Evolutionary conservation across 1,140 invertebrate species (phyloP).

Genomic region (Psix sp.): DNA sequence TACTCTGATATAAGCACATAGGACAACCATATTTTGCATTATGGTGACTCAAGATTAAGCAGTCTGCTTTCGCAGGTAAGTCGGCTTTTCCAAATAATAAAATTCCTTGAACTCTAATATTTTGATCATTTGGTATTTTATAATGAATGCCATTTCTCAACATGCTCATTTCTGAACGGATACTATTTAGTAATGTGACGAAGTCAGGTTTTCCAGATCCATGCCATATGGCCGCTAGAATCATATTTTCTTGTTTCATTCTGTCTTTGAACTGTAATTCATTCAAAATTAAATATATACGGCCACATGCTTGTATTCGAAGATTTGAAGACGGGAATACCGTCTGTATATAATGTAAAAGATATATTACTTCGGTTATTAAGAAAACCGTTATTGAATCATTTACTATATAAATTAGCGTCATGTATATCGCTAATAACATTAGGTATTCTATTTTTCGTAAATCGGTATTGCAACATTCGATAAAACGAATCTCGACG

Average conservation of each 20-base stretch:
- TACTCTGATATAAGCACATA: too few relatives aligned
- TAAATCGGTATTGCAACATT: not conserved
- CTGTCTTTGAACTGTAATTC: not conserved
- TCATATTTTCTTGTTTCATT: not conserved
- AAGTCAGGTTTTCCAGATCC: constrained; percentile 1
- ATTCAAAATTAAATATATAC: constrained; percentile 2
- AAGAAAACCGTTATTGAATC: not conserved
- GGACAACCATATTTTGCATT: too few relatives aligned
- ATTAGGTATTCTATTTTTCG: not conserved
- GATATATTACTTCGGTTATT: constrained; percentile 1
- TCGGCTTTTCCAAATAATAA: too few relatives aligned
- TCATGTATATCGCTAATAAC: not conserved
- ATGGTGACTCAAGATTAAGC: too few relatives aligned
- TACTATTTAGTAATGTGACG: too few relatives aligned
- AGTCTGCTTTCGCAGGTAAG: too few relatives aligned
- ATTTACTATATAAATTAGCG: not conserved
- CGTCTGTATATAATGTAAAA: constrained; percentile 8
- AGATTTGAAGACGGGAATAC: constrained; percentile 13
- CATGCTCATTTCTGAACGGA: too few relatives aligned
- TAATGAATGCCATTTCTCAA: too few relatives aligned
- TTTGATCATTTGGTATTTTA: too few relatives aligned
- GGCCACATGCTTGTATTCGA: constrained; percentile 9
- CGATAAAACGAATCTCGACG: not conserved
- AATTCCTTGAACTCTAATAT: too few relatives aligned
- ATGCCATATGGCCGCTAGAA: not conserved